Evolutionary conservation across 2,888 invertebrate species (phyloP).

Genomic region (Lissocephala sabroskyi): DNA sequence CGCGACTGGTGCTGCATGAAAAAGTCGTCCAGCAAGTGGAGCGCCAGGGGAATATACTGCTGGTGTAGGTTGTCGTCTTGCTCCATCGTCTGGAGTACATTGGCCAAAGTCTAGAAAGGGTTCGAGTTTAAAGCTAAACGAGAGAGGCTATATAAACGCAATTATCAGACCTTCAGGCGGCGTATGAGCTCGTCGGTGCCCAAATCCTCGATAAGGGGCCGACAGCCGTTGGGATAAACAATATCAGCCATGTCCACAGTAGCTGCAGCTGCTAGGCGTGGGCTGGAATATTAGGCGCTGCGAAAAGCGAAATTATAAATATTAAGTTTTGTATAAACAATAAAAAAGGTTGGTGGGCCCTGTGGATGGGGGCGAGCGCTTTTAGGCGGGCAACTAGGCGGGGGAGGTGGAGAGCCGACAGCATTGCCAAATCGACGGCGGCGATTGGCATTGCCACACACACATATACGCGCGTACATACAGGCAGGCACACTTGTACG

Average conservation of each 20-base stretch:
- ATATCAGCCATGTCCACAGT: conserved; percentile 82
- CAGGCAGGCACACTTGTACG: too few relatives aligned
- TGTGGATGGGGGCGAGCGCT: too few relatives aligned
- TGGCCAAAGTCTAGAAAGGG: conserved; percentile 83
- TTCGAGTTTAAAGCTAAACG: too few relatives aligned
- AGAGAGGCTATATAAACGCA: too few relatives aligned
- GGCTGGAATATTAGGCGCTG: conserved; percentile 4
- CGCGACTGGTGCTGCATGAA: conserved; percentile 91
- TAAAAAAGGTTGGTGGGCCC: too few relatives aligned
- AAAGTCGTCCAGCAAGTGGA: conserved; percentile 94
- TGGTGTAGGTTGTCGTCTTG: conserved; percentile 96
- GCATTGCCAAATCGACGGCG: conserved; percentile 55
- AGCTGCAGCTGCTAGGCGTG: neutral
- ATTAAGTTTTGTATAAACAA: conserved; percentile 6
- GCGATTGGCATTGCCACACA: conserved; percentile 41
- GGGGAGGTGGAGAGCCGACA: conserved; percentile 17
- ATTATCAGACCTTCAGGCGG: conserved; percentile 90
- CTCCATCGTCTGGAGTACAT: conserved; percentile 96
- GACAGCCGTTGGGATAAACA: conserved; percentile 94
- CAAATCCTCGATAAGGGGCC: conserved; percentile 94
- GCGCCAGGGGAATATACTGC: conserved; percentile 91
- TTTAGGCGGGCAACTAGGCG: conserved; percentile 16
- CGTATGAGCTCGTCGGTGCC: conserved; percentile 96
- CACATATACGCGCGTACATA: too few relatives aligned
- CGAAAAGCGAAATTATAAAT: conserved; percentile 12